Base-by-base conservation (phyloP, 2,113 vertebrate species). In the Pelobates fuscus region DNA sequence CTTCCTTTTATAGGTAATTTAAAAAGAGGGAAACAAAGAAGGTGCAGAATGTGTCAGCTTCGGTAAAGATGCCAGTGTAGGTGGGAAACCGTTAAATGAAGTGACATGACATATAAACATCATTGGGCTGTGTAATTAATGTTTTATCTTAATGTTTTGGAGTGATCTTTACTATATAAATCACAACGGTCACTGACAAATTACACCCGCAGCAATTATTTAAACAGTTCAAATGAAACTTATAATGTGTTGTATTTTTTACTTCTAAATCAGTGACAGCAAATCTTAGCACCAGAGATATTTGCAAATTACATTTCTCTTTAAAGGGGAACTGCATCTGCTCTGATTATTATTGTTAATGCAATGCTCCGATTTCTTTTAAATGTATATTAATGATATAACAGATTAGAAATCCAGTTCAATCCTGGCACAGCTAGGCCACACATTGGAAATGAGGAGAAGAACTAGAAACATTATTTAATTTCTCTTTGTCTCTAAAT, bases 221-320 rank as follows among this genome's bases (percentile, higher is more conserved):
- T 74, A 70, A 76, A 67, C 25, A 49, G 25, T 77, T 72, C 80
- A 82, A 69, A 63, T 43, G n/a, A 32, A 46, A 71, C 23, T 26
- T 18, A 23, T 54, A 3, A 12, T 27, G 5, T 17, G 44, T 49
- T 49, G 8, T 49, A 49, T 17, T 49, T 49, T 49, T 17, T 49
- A 37, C 32, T 10, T 37, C 32, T 37, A 10, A 37, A 37, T 6
- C 10, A 37, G 32, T 37, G n/a, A n/a, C n/a, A n/a, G n/a, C n/a
- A n/a, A n/a, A n/a, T n/a, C n/a, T n/a, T n/a, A n/a, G n/a, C n/a
- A n/a, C n/a, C n/a, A n/a, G n/a, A n/a, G n/a, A n/a, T n/a, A n/a
- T n/a, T n/a, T n/a, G n/a, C n/a, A n/a, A n/a, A n/a, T n/a, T n/a
- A n/a, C n/a, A n/a, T n/a, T n/a, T n/a, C n/a, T n/a, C n/a, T n/a